Base-by-base conservation (phyloP, 2,797 vertebrate genomes). In the Chaetophractus vellerosus region DNA sequence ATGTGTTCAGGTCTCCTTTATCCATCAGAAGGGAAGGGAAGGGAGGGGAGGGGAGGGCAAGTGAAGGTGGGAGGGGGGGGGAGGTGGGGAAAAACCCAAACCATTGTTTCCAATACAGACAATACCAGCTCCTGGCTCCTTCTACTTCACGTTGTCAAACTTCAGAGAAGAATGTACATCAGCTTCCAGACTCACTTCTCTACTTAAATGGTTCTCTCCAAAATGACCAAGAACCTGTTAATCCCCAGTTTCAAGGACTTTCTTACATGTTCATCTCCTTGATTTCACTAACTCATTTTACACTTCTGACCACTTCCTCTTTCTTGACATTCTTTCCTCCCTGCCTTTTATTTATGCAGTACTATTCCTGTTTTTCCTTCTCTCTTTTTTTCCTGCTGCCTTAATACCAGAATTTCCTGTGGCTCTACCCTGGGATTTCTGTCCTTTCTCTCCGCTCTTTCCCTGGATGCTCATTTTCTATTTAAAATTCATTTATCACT, bases 271-370 rank as follows among this genome's bases (percentile, higher is more conserved):
- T 82, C 31, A 31, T 72, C 52, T 33, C 68, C 38, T 45, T 36
- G 31, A 71, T 91, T 55, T 90, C 15, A 5, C 7, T 26, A 93
- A 21, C 33, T 59, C 33, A 74, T 23, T 94, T 59, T 50, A 81
- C 0, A 80, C 31, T 88, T 41, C 69, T 10, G 33, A 74, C 6
- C 5, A 16, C 3, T 4, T 28, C 21, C 33, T 79, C 75, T 90
- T 88, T 83, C n/a, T 69, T 78, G 10, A 45, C 9, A 50, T 3
- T n/a, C 41, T 75, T 38, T 61, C 55, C 45, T 33, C 52, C 41
- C 74, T 94, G 78, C 50, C 23, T 78, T 90, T 92, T 78, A 82
- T n/a, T 88, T 85, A 75, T 33, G 11, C 81, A 61, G n/a, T 26
- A 76, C 45, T 71, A 28, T 66, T 45, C 15, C 31, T 10, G 18